A percentile compares a stretch with the other conserved stretches of the same genome.
These are phyloP conservation scores for Hirtodrosophila duncani DNA, from an alignment of 2,888 invertebrate species.

Conservation along the genomic window DNA sequence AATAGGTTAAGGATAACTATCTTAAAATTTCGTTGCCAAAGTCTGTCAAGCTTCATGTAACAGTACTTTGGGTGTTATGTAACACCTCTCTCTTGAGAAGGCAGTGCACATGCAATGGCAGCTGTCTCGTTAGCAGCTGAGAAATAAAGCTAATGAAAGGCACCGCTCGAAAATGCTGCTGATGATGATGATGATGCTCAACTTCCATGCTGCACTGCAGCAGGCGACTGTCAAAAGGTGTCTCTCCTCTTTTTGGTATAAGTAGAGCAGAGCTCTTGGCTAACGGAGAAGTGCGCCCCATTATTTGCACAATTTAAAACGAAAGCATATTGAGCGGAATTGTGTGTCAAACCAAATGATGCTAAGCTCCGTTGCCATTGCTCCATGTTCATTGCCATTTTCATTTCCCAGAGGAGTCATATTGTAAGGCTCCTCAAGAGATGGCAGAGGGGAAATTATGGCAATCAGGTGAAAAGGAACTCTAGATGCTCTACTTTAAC, in stretches of 20 bases:
- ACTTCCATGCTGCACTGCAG: too few species aligned
- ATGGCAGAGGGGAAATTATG: conserved; percentile 7
- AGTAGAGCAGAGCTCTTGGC: conserved; percentile 43
- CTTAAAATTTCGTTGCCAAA: too few species aligned
- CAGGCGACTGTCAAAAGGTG: conserved; percentile 8
- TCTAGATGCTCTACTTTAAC: too few species aligned
- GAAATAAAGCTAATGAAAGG: conserved; percentile 58
- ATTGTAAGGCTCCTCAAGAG: conserved; percentile 61
- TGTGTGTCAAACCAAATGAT: conserved; percentile 55
- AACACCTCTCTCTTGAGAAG: too few species aligned
- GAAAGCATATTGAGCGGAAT: conserved; percentile 40
- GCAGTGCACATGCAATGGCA: conserved; percentile 6
- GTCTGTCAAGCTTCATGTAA: too few species aligned
- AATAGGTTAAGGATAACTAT: too few species aligned
- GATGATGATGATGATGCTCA: too few species aligned
- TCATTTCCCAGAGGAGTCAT: conserved; percentile 67
- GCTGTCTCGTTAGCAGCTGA: conserved; percentile 48
- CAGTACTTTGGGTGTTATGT: conserved; percentile 43
- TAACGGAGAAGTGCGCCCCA: conserved; percentile 16
- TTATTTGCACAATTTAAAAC: conserved; percentile 58
- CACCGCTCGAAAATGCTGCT: conserved; percentile 41
- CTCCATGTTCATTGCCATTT: too few species aligned
- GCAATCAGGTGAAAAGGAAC: too few species aligned
- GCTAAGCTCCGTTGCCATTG: conserved; percentile 48
- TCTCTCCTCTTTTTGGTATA: conserved; percentile 36